Conservation (phyloP, 2,113 vertebrate genomes). For the Nibea albiflora region DNA sequence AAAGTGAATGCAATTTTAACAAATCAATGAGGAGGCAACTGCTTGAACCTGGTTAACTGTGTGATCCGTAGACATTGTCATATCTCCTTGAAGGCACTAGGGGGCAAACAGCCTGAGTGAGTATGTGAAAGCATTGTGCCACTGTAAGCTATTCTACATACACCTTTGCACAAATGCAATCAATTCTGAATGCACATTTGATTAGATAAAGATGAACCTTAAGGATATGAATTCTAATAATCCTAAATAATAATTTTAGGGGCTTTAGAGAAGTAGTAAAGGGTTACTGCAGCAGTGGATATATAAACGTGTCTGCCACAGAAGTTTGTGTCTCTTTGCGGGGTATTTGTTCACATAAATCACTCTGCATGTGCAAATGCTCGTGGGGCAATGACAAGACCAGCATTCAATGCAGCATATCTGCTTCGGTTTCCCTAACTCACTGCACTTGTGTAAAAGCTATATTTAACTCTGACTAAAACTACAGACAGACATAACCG, state of each 20-base stretch:
- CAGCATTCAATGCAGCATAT: slow-evolving; percentile 23
- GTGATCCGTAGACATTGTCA: not conserved
- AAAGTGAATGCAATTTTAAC: not conserved
- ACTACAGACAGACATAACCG: not conserved
- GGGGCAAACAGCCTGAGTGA: slow-evolving; percentile 7
- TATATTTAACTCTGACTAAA: slow-evolving; percentile 56
- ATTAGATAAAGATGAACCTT: not conserved
- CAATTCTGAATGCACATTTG: not conserved
- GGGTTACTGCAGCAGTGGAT: slow-evolving; percentile 8
- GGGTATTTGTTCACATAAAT: slow-evolving; percentile 32
- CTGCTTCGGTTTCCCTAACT: slow-evolving; percentile 48
- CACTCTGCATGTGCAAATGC: slow-evolving; percentile 41
- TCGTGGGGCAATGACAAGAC: slow-evolving; percentile 33
- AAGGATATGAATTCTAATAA: not conserved
- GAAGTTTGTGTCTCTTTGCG: slow-evolving; percentile 22
- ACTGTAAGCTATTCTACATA: not conserved
- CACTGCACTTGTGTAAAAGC: slow-evolving; percentile 33
- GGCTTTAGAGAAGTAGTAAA: not conserved
- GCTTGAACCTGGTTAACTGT: not conserved
- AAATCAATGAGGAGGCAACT: not conserved
- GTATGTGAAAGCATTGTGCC: not conserved
- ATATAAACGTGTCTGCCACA: not conserved
- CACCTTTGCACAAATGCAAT: not conserved
- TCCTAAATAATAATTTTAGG: too few relatives aligned
- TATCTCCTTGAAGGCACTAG: slow-evolving; percentile 28